Evolutionary conservation across 2,113 vertebrate species (phyloP), one percentile per base, ranked within the genome.

Genomic region (Psilopsiagon aurifrons): DNA sequence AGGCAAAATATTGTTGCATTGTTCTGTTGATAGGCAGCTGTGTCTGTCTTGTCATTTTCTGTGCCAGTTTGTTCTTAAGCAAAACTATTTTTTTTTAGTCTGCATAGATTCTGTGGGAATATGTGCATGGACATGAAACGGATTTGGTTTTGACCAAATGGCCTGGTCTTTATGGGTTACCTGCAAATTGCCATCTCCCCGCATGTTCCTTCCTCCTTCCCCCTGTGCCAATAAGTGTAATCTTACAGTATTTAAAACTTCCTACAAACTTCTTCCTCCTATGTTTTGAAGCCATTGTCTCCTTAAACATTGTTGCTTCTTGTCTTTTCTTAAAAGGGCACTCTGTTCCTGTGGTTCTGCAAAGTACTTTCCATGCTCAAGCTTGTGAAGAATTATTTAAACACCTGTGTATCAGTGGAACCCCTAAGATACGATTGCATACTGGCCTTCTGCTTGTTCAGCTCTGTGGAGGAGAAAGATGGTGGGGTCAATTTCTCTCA

Each of bases 401-500:
- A 97, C 99, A 99, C 82, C 97, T 99, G 12, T 99, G 99, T 83
- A 99, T 99, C 97, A 99, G 99, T 80, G 99, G 99, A 73, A 99
- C 99, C 6, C 99, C 99, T 20, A 99, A 99, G 97, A 99, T 99
- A 93, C 98, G 99, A 2, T 94, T 99, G 82, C 99, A 99, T 29
- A 99, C 99, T 9, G 99, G 99, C 27, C 98, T 99, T 94, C 97
- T 99, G 46, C 98, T 99, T 87, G 99, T 99, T 92, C 99, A 99
- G 89, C 98, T 99, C 2, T 99, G 99, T 94, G 99, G 99, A 77
- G 99, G 98, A 11, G 99, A 99, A 98, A 98, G 98, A 75, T 99
- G 99, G 99, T 99, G 99, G 99, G 99, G 99, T 47, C 99, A 99
- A 88, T 99, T 99, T 97, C 99, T 99, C 60, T 99, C 99, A 54